These are phyloP conservation scores for Macquaria ambigua DNA, from an alignment of 2,113 vertebrate species.

Conservation along the genomic window DNA sequence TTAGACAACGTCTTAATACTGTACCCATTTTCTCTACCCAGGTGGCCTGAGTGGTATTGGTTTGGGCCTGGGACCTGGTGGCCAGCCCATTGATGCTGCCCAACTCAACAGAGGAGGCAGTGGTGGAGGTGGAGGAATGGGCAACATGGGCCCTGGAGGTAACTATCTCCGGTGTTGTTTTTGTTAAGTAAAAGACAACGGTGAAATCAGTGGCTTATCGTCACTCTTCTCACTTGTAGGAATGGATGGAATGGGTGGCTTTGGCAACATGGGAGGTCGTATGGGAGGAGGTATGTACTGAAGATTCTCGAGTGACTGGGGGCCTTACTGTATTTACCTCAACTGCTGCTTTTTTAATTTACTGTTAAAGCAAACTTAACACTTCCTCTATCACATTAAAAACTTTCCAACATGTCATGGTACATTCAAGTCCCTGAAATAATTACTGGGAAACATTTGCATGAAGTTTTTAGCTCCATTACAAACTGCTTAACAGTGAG, in stretches of 20 bases:
- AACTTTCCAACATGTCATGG: not conserved
- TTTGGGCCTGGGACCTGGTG: conserved; percentile 96
- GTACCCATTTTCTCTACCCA: conserved; percentile 62
- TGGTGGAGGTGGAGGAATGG: conserved; percentile 84
- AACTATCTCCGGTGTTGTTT: conserved; percentile 42
- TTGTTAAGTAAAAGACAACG: not conserved
- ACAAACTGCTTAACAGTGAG: not conserved
- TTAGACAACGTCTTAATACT: not conserved
- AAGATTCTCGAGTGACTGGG: accelerated
- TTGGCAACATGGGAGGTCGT: conserved; percentile 92
- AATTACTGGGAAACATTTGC: not conserved
- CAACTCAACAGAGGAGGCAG: conserved; percentile 91
- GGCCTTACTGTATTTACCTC: not conserved
- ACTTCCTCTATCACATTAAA: not conserved
- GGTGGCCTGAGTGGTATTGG: conserved; percentile 97
- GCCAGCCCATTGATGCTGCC: conserved; percentile 95
- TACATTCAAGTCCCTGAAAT: not conserved
- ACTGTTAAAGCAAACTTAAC: not conserved
- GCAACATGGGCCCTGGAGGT: conserved; percentile 94
- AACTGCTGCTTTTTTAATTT: not conserved
- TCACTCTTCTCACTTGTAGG: conserved; percentile 80
- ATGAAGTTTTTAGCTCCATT: not conserved
- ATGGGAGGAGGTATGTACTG: conserved; percentile 91
- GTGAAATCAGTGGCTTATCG: not conserved
- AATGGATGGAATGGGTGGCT: conserved; percentile 94